Evolutionary conservation across 2,113 vertebrate species (phyloP).

Genomic region (Chaetops frenatus): DNA sequence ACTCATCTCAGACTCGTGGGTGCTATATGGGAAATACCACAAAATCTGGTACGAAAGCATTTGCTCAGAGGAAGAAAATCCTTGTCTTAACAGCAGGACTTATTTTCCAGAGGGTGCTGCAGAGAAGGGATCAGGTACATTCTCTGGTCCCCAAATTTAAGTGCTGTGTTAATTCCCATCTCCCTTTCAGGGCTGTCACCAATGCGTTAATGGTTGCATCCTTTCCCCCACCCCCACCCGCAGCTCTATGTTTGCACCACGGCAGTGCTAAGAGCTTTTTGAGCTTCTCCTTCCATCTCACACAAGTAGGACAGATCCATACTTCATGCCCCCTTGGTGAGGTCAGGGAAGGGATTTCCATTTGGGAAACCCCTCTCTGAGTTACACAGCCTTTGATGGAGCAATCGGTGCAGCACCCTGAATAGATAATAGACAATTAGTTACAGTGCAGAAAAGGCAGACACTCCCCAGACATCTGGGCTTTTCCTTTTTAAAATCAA

Average conservation of each 20-base stretch:
- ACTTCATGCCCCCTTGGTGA: fast-evolving
- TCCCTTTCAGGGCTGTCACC: background rate
- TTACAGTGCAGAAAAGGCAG: background rate
- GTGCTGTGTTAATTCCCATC: background rate
- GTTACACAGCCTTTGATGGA: background rate
- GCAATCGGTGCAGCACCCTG: background rate
- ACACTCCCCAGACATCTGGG: background rate
- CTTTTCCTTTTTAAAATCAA: background rate
- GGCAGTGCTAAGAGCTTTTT: background rate
- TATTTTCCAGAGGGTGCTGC: background rate
- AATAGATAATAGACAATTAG: background rate
- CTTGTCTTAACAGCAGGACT: background rate
- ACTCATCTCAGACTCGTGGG: fast-evolving
- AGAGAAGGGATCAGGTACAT: background rate
- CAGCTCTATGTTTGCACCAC: background rate
- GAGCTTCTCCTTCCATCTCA: background rate
- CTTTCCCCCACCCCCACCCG: background rate
- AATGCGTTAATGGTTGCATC: background rate
- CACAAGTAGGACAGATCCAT: background rate
- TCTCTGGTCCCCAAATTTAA: background rate
- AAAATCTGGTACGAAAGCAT: background rate
- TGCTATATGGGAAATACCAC: background rate
- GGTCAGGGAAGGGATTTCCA: background rate
- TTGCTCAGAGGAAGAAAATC: background rate
- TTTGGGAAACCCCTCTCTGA: background rate